phyloP scores from a whole-genome alignment of 2,797 vertebrate genomes.

The Rhinella marina region DNA sequence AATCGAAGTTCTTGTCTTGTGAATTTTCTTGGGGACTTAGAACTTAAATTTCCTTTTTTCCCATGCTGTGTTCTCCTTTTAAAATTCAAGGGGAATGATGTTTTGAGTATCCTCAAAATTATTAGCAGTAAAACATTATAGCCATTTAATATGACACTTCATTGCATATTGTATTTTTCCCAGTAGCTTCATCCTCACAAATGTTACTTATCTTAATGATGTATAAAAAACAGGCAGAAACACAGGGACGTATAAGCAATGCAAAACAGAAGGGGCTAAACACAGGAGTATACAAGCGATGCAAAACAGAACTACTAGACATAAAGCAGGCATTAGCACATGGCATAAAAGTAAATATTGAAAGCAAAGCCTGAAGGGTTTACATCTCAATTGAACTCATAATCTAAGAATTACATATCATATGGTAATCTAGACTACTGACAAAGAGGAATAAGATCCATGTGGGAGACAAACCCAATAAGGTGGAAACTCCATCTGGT shows the following conservation, averaged over 20 bases:
- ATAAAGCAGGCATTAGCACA: slow-evolving; percentile 55
- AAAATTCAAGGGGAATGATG: background rate
- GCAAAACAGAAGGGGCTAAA: slow-evolving; percentile 11
- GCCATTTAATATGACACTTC: slow-evolving; percentile 7
- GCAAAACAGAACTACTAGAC: slow-evolving; percentile 33
- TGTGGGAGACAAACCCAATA: slow-evolving; percentile 36
- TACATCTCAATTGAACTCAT: slow-evolving; percentile 44
- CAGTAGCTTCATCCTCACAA: slow-evolving; percentile 17
- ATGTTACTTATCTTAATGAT: slow-evolving; percentile 37
- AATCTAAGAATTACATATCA: slow-evolving; percentile 56
- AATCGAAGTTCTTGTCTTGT: background rate
- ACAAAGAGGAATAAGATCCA: slow-evolving; percentile 47
- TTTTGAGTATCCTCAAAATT: background rate
- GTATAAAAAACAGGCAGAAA: slow-evolving; percentile 40
- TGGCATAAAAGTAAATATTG: slow-evolving; percentile 54
- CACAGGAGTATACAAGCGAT: slow-evolving; percentile 41
- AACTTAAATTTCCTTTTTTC: background rate
- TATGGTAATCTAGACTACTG: slow-evolving; percentile 47
- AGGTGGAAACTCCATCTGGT: slow-evolving; percentile 41
- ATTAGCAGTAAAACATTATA: background rate
- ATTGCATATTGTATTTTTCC: slow-evolving; percentile 9
- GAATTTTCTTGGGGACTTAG: background rate
- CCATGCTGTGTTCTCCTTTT: background rate
- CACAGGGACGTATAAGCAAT: slow-evolving; percentile 43
- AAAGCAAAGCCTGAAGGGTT: slow-evolving; percentile 55